These are phyloP conservation scores for Anastatus disparis DNA, from an alignment of 1,140 invertebrate genomes.

Conservation along the genomic window DNA sequence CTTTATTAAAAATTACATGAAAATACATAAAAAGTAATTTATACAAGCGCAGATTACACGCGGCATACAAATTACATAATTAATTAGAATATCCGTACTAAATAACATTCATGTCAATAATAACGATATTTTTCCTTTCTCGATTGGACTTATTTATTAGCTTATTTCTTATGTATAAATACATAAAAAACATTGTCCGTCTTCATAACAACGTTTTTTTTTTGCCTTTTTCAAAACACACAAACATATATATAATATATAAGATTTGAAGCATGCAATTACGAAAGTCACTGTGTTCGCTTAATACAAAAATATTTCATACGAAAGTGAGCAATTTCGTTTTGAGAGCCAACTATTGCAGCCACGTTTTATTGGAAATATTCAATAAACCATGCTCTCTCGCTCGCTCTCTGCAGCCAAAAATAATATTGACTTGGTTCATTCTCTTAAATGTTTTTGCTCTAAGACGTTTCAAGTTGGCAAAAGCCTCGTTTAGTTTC, in stretches of 20 bases:
- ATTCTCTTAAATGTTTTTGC: too few species aligned
- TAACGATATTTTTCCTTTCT: constrained; percentile 8
- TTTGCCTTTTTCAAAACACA: not conserved
- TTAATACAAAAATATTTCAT: constrained; percentile 36
- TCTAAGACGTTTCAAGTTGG: too few species aligned
- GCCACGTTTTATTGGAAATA: constrained; percentile 38
- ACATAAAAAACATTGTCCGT: constrained; percentile 15
- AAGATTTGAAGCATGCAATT: constrained; percentile 16
- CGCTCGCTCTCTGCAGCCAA: constrained; percentile 21
- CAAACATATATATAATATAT: too few species aligned
- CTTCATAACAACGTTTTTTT: not conserved
- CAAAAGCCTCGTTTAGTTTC: too few species aligned
- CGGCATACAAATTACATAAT: too few species aligned
- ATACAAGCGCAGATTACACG: not conserved
- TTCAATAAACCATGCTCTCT: constrained; percentile 40
- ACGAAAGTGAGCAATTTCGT: constrained; percentile 26
- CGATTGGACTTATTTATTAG: constrained; percentile 23
- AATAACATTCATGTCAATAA: not conserved
- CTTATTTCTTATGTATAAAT: not conserved
- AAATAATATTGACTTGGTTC: too few species aligned
- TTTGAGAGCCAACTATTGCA: not conserved
- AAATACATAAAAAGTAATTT: not conserved
- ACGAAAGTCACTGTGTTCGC: constrained; percentile 13
- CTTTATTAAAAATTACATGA: too few species aligned
- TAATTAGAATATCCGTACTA: not conserved